Percentiles rank a stretch among this genome's conserved stretches.
phyloP scores from a whole-genome alignment of 1,140 invertebrate species.

The Proales similis region DNA sequence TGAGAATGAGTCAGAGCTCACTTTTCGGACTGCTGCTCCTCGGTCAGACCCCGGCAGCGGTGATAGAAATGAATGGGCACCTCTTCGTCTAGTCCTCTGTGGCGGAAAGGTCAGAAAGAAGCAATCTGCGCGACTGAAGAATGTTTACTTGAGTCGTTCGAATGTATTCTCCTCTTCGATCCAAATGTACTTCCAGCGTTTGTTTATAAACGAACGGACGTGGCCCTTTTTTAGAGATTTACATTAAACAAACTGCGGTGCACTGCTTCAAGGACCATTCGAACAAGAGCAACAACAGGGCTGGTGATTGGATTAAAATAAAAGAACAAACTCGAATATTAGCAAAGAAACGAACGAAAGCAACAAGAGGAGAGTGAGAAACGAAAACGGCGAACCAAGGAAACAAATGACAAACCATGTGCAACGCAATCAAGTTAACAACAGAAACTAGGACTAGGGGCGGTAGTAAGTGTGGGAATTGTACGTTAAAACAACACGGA shows the following conservation, averaged over 20 bases:
- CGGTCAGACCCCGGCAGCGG: background rate
- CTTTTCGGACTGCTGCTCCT: constrained; percentile 26
- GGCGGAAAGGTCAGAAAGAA: background rate
- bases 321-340: background rate
- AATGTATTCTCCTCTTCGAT: constrained; percentile 1
- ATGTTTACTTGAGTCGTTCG: constrained; percentile 15
- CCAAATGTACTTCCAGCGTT: constrained; percentile 29
- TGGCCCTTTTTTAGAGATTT: background rate
- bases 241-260: background rate
- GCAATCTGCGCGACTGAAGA: background rate
- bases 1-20: background rate
- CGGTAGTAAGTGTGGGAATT: too few species aligned
- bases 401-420: background rate
- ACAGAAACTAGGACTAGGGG: too few species aligned
- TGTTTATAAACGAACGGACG: constrained; percentile 7
- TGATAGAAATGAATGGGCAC: constrained; percentile 12
- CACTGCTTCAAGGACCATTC: background rate
- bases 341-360: background rate
- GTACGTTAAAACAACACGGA: too few species aligned
- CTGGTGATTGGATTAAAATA: background rate
- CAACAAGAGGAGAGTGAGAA: background rate
- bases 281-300: constrained; percentile 11
- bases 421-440: too few species aligned
- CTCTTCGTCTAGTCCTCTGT: constrained; percentile 27
- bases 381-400: background rate